Conservation (phyloP, 2,113 vertebrate species). For the Gallinago media region DNA sequence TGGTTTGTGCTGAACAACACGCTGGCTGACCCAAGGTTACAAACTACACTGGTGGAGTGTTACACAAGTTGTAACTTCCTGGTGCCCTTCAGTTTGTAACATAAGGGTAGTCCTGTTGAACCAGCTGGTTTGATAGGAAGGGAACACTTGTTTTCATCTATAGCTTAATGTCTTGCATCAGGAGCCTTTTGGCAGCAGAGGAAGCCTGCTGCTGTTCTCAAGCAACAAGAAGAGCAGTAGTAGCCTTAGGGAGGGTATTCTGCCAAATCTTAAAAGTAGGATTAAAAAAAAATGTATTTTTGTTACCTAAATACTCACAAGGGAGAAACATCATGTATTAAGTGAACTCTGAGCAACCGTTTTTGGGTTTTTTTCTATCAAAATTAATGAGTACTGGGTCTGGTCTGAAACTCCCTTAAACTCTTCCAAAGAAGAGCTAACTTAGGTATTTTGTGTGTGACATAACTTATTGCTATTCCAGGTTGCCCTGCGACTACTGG, state of each 20-base stretch:
- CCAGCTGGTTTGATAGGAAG: background rate
- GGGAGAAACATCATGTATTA: background rate
- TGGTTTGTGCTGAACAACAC: background rate
- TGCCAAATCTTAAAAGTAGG: background rate
- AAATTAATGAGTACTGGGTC: background rate
- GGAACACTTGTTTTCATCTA: background rate
- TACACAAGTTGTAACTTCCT: background rate
- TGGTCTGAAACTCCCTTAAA: background rate
- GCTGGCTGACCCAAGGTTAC: background rate
- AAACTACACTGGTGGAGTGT: background rate
- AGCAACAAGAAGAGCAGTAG: background rate
- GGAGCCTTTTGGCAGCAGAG: background rate
- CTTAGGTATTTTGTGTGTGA: background rate
- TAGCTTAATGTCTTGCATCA: background rate
- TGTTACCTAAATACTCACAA: background rate
- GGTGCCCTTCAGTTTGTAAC: background rate
- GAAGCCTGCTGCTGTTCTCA: background rate
- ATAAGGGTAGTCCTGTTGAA: background rate
- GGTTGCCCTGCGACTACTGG: conserved; percentile 93
- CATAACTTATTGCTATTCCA: conserved; percentile 50
- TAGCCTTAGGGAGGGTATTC: background rate
- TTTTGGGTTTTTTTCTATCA: background rate
- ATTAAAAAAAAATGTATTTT: background rate
- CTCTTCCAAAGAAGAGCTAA: background rate
- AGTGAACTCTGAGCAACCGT: background rate